Conservation (phyloP, 2,797 vertebrate species). For the Siniperca scherzeri region DNA sequence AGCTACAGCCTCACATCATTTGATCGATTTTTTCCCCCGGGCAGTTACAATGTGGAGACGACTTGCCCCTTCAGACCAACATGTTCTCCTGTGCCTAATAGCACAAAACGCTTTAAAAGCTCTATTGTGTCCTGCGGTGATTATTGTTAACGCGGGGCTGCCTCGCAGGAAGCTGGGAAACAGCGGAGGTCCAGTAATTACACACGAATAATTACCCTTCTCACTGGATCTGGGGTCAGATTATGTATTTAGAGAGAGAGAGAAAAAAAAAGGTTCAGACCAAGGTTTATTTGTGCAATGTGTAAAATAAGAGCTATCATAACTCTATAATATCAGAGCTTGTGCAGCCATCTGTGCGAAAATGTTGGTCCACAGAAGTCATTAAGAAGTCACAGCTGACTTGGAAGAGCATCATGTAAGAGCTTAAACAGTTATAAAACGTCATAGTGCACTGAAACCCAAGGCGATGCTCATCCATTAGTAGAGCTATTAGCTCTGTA, state of each 20-base stretch:
- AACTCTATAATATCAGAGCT: not conserved
- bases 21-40: not conserved
- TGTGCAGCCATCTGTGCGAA: constrained; percentile 45
- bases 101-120: constrained; percentile 36
- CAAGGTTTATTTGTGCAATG: not conserved
- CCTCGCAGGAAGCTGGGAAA: constrained; percentile 39
- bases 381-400: constrained; percentile 62
- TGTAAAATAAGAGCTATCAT: not conserved
- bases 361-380: constrained; percentile 59
- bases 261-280: not conserved
- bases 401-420: constrained; percentile 11
- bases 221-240: constrained; percentile 16
- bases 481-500: not conserved
- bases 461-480: not conserved
- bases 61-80: constrained; percentile 18
- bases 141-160: constrained; percentile 63
- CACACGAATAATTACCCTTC: constrained; percentile 29
- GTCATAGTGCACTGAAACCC: not conserved
- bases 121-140: constrained; percentile 69
- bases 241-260: not conserved
- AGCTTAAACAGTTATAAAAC: constrained; percentile 21
- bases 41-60: constrained; percentile 11
- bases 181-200: constrained; percentile 54
- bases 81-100: constrained; percentile 25
- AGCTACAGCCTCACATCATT: constrained; percentile 19